phyloP scores from a whole-genome alignment of 2,797 vertebrate genomes.

The Epinephelus coioides region DNA sequence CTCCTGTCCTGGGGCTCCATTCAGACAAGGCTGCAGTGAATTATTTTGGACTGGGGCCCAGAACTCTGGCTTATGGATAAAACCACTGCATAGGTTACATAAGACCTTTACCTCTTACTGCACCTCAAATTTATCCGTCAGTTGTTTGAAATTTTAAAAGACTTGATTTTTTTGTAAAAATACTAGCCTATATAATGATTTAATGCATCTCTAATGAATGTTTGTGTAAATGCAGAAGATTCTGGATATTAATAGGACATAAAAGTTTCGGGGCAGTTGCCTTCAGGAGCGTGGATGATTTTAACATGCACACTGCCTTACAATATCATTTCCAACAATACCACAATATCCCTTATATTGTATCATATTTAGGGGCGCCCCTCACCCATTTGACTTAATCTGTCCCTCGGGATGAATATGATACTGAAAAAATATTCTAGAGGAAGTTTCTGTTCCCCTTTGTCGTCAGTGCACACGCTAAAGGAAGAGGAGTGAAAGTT shows the following conservation, averaged over 20 bases:
- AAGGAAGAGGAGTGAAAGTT: constrained; percentile 60
- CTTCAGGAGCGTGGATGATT: constrained; percentile 47
- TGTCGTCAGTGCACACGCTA: constrained; percentile 39
- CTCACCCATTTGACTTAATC: constrained; percentile 49
- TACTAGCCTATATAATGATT: constrained; percentile 16
- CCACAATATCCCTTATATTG: constrained; percentile 55
- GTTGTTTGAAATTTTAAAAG: constrained; percentile 10
- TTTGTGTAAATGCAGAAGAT: constrained; percentile 38
- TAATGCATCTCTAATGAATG: constrained; percentile 9
- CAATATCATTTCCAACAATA: constrained; percentile 55
- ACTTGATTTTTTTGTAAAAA: neutral
- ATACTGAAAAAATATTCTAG: constrained; percentile 51
- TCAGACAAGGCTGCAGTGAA: constrained; percentile 65
- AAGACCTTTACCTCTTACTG: constrained; percentile 62
- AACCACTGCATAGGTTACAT: constrained; percentile 68
- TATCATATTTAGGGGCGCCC: constrained; percentile 50
- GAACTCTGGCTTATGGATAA: constrained; percentile 73
- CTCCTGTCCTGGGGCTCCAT: constrained; percentile 70
- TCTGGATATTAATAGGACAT: constrained; percentile 49
- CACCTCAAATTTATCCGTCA: constrained; percentile 29
- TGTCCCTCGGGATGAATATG: constrained; percentile 51
- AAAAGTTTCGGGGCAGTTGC: constrained; percentile 35
- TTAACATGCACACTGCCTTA: constrained; percentile 62
- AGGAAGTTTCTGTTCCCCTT: constrained; percentile 63
- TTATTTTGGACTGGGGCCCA: constrained; percentile 70